Conservation (phyloP, 1,140 invertebrate genomes). For the Bombus impatiens region DNA sequence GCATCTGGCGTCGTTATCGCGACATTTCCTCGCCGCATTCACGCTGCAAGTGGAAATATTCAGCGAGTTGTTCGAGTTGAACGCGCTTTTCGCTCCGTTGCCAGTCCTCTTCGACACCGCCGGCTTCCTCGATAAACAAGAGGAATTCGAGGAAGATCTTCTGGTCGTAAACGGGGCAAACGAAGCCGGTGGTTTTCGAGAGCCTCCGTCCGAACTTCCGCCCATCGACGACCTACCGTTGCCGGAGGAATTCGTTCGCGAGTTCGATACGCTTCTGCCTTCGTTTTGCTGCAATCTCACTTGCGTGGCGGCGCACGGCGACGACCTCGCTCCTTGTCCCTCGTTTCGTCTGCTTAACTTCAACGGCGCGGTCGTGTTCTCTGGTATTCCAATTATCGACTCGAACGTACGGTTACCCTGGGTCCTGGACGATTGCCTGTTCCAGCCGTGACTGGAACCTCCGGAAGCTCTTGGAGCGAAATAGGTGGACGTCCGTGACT, state of each 20-base stretch:
- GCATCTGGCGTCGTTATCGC: neutral
- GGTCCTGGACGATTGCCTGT: neutral
- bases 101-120: neutral
- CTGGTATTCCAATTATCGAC: neutral
- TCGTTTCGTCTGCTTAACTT: neutral
- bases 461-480: neutral
- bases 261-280: rapidly evolving
- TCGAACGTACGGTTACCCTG: neutral
- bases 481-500: neutral
- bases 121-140: neutral
- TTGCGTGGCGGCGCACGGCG: neutral
- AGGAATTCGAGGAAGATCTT: constrained; percentile 19
- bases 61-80: neutral
- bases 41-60: neutral
- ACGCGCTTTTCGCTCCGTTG: rapidly evolving
- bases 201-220: neutral
- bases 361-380: neutral
- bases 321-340: neutral
- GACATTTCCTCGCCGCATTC: neutral
- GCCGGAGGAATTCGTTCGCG: neutral
- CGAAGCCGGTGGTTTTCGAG: neutral
- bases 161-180: neutral
- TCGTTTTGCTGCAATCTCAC: neutral
- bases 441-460: no score
- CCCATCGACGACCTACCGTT: neutral